Conservation (phyloP, 2,113 vertebrate species). For the Amia ocellicauda region DNA sequence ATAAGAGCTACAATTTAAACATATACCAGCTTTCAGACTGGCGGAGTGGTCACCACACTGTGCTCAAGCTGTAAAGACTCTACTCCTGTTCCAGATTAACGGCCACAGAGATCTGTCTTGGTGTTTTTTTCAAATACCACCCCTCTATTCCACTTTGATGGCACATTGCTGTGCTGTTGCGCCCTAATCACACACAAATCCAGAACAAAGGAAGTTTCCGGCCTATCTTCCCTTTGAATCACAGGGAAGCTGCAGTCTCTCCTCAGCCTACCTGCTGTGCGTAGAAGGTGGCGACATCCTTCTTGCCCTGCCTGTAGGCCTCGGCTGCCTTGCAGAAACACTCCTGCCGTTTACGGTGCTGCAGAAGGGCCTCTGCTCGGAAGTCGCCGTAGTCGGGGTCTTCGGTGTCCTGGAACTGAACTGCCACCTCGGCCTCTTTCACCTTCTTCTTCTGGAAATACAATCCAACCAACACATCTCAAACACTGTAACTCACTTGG, state of each 20-base stretch:
- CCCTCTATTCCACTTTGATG: no score
- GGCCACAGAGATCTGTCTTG: no score
- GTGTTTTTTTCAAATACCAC: no score
- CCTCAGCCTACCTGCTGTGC: conserved; percentile 77
- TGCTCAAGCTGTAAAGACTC: no score
- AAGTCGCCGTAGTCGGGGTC: conserved; percentile 88
- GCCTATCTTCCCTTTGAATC: no score
- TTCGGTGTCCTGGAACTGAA: conserved; percentile 78
- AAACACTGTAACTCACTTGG: no score
- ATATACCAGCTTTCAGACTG: no score
- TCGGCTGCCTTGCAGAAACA: conserved; percentile 84
- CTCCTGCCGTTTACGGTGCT: conserved; percentile 78
- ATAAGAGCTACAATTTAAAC: not conserved
- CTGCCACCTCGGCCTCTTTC: conserved; percentile 24
- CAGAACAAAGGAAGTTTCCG: no score
- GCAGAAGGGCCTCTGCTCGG: conserved; percentile 83
- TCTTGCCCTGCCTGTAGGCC: conserved; percentile 81
- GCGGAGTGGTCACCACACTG: not conserved
- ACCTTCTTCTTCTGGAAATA: conserved; percentile 50
- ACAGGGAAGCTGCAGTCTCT: not conserved
- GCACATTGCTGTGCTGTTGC: no score
- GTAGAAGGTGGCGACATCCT: conserved; percentile 88
- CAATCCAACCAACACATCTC: no score
- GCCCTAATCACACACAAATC: no score
- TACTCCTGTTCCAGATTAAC: no score